phyloP scores from a whole-genome alignment of 2,797 vertebrate species.

The Megaceryle alcyon region DNA sequence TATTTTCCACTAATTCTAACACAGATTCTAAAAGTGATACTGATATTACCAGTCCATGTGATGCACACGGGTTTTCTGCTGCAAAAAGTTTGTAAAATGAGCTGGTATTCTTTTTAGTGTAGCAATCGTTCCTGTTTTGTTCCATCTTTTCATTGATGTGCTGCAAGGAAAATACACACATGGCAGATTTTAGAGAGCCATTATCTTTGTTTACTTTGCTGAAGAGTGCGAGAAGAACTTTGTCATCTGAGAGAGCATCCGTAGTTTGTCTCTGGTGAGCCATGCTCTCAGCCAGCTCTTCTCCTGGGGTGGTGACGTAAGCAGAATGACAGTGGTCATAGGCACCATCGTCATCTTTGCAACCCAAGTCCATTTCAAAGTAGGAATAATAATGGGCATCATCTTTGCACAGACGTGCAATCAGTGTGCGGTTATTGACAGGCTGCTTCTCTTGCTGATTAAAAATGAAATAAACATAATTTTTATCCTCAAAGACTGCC shows the following conservation, averaged over 20 bases:
- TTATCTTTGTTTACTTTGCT: constrained; percentile 72
- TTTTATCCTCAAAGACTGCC: constrained; percentile 86
- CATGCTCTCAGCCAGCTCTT: constrained; percentile 54
- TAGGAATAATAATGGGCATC: constrained; percentile 93
- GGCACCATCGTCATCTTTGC: constrained; percentile 64
- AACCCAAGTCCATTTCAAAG: constrained; percentile 91
- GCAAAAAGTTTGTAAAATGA: constrained; percentile 90
- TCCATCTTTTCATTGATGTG: constrained; percentile 86
- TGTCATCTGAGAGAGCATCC: constrained; percentile 13
- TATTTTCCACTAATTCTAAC: background rate
- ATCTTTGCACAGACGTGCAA: constrained; percentile 89
- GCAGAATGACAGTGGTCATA: constrained; percentile 79
- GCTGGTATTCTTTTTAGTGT: constrained; percentile 73
- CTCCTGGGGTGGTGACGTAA: constrained; percentile 58
- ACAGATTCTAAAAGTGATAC: background rate
- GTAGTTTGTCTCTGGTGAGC: background rate
- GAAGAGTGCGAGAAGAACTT: constrained; percentile 78
- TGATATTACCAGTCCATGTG: constrained; percentile 61
- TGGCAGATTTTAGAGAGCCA: constrained; percentile 78
- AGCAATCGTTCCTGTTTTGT: constrained; percentile 87
- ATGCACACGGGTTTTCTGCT: constrained; percentile 62
- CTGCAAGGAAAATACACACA: constrained; percentile 91
- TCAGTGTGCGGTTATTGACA: constrained; percentile 86
- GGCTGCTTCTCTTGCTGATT: constrained; percentile 88
- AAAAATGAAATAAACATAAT: constrained; percentile 92